These are phyloP conservation scores for Rhodophaea formosa DNA, from an alignment of 2,888 invertebrate genomes.

Conservation along the genomic window DNA sequence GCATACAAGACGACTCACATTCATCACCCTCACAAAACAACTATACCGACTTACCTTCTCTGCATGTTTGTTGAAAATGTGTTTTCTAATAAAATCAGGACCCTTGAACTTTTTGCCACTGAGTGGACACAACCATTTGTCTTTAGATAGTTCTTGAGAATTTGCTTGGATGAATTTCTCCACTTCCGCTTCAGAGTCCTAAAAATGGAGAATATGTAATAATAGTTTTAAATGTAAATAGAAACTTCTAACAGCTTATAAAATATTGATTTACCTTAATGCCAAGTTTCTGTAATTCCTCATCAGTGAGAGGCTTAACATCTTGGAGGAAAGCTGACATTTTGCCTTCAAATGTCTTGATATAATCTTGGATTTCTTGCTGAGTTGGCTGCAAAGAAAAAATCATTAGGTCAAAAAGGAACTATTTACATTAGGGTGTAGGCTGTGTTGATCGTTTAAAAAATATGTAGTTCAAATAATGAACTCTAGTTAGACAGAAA, in stretches of 20 bases:
- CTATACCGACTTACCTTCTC: conserved; percentile 85
- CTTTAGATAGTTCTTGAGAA: conserved; percentile 97
- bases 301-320: conserved; percentile 85
- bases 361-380: conserved; percentile 87
- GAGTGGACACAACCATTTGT: conserved; percentile 99
- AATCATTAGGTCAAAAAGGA: not conserved
- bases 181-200: conserved; percentile 86
- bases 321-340: conserved; percentile 94
- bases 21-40: too few species aligned
- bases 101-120: conserved; percentile 99
- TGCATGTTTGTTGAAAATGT: conserved; percentile 97
- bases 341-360: conserved; percentile 92
- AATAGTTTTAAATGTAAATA: too few species aligned
- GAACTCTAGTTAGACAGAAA: too few species aligned
- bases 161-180: conserved; percentile 98
- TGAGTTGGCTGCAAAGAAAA: conserved; percentile 80
- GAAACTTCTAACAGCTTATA: too few species aligned
- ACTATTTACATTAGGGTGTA: too few species aligned
- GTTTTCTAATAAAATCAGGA: conserved; percentile 98
- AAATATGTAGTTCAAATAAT: too few species aligned
- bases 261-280: conserved; percentile 79
- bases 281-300: conserved; percentile 91
- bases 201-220: conserved; percentile 40
- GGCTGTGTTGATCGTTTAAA: too few species aligned
- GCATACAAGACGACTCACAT: too few species aligned